A percentile compares a stretch with the other conserved stretches of the same genome.
Evolutionary conservation across 2,888 invertebrate species (phyloP).

Genomic region (Monochamus alternatus): DNA sequence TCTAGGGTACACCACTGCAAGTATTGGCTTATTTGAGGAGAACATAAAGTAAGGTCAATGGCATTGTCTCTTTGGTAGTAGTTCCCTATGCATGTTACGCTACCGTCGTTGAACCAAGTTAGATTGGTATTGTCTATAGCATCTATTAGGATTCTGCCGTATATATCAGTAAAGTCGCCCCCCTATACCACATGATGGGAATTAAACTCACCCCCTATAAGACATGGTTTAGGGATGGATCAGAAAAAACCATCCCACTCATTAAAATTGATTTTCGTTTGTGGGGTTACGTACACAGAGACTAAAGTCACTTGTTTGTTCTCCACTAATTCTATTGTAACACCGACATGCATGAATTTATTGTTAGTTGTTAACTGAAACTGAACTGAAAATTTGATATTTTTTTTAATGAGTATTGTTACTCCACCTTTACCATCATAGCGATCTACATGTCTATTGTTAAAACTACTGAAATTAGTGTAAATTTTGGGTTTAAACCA

Average conservation of each 20-base stretch:
- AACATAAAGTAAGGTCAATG: slow-evolving; percentile 31
- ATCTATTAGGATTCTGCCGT: neutral
- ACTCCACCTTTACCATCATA: slow-evolving; percentile 14
- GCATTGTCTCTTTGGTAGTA: neutral
- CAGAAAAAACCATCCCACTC: neutral
- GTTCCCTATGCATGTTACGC: slow-evolving; percentile 16
- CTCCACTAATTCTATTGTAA: neutral
- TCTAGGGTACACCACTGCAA: neutral
- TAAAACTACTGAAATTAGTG: slow-evolving; percentile 10
- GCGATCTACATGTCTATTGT: slow-evolving; percentile 16
- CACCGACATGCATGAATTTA: slow-evolving; percentile 1
- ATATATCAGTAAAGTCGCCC: neutral
- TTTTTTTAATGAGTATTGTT: slow-evolving; percentile 22
- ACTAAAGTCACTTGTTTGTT: neutral
- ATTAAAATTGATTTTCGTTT: neutral
- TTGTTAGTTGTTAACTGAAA: neutral
- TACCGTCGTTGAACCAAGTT: slow-evolving; percentile 27
- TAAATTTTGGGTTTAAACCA: slow-evolving; percentile 33
- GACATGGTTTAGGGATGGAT: neutral
- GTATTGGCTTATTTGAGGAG: slow-evolving; percentile 2
- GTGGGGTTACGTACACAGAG: neutral
- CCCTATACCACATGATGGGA: neutral
- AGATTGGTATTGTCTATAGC: neutral
- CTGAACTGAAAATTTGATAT: slow-evolving; percentile 13
- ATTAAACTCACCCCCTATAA: neutral